A percentile compares a stretch with the other conserved stretches of the same genome.
Conservation (phyloP, 2,113 vertebrate genomes). For the Hippocampus abdominalis region DNA sequence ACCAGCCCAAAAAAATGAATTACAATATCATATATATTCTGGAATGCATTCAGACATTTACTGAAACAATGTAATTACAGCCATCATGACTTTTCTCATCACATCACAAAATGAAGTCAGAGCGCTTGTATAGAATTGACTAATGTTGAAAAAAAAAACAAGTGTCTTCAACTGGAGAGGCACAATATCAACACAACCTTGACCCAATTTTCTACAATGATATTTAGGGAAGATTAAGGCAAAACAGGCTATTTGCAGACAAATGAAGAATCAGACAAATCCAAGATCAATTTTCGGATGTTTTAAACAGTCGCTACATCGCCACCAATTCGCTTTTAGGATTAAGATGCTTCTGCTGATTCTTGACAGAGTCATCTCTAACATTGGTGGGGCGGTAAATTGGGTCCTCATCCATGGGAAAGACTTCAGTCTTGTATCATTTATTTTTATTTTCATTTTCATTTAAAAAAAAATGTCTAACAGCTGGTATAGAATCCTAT, state of each 20-base stretch:
- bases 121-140: constrained; percentile 20
- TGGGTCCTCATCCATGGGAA: no score
- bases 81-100: constrained; percentile 36
- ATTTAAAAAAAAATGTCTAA: neutral
- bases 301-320: neutral
- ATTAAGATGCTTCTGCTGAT: neutral
- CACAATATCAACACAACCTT: constrained; percentile 60
- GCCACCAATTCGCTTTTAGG: neutral
- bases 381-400: no score
- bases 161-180: constrained; percentile 54
- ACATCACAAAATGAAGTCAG: constrained; percentile 29
- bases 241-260: constrained; percentile 39
- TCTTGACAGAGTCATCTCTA: neutral
- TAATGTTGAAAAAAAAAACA: constrained; percentile 14
- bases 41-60: constrained; percentile 31
- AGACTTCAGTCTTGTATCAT: neutral
- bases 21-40: constrained; percentile 9
- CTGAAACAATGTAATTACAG: constrained; percentile 37
- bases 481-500: neutral
- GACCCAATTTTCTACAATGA: constrained; percentile 43
- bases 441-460: neutral
- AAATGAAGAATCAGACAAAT: constrained; percentile 25
- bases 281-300: constrained; percentile 2
- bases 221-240: constrained; percentile 74
- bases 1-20: constrained; percentile 21